Percentiles rank a stretch among this genome's conserved stretches.
phyloP scores from a whole-genome alignment of 1,140 invertebrate species.

The Drosophila jambulina region DNA sequence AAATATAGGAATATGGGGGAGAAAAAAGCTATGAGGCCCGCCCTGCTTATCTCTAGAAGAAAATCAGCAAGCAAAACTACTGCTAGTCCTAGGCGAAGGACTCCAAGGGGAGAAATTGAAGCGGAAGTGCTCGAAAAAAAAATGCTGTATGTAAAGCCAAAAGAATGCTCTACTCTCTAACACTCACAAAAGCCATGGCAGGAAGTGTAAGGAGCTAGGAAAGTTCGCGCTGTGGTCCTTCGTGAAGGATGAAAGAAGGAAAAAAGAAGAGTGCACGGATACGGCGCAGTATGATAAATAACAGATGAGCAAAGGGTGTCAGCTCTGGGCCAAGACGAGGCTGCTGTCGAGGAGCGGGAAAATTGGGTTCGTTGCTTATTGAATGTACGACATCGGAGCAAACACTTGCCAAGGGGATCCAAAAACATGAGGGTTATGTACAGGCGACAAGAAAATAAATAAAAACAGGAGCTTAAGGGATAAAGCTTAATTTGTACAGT shows the following conservation, averaged over 20 bases:
- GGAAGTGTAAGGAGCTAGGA: constrained; percentile 25
- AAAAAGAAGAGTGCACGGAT: constrained; percentile 12
- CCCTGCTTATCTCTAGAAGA: constrained; percentile 63
- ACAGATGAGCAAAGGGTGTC: constrained; percentile 76
- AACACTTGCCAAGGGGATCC: constrained; percentile 34
- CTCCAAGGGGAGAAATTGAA: constrained; percentile 33
- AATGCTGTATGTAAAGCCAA: constrained; percentile 31
- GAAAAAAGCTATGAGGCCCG: constrained; percentile 31
- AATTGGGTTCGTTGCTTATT: constrained; percentile 65
- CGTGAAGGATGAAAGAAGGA: constrained; percentile 5
- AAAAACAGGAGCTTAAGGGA: too few species aligned
- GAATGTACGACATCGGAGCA: constrained; percentile 65
- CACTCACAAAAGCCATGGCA: constrained; percentile 21
- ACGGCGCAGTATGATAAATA: constrained; percentile 72
- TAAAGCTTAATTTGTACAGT: not conserved
- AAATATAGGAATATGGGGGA: constrained; percentile 2
- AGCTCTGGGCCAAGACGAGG: constrained; percentile 29
- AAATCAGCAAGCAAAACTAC: constrained; percentile 49
- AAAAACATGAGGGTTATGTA: constrained; percentile 3
- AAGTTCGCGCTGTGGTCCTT: constrained; percentile 25
- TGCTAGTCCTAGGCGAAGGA: constrained; percentile 14
- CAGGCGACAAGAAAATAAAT: constrained; percentile 48
- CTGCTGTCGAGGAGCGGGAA: constrained; percentile 18
- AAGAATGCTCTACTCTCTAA: constrained; percentile 27
- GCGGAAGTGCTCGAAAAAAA: constrained; percentile 60